These are phyloP conservation scores for Sphaerodactylus townsendi DNA, from an alignment of 2,113 vertebrate genomes.

Conservation along the genomic window DNA sequence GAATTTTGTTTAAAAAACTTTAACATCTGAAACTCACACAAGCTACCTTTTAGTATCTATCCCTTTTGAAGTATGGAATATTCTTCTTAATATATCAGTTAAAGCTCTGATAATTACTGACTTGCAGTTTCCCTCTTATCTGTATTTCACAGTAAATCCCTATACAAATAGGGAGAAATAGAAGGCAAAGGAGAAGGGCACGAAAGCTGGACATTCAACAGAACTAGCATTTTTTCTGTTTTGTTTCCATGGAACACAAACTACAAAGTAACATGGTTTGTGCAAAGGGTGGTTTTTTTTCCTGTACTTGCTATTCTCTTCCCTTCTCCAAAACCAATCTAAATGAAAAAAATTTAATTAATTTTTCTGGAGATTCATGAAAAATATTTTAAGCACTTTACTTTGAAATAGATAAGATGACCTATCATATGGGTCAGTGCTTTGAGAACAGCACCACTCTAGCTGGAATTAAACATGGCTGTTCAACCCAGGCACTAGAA, in stretches of 20 bases:
- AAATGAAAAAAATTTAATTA: not conserved
- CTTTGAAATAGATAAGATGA: too few species aligned
- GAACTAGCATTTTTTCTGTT: not conserved
- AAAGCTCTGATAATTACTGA: not conserved
- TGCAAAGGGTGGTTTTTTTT: not conserved
- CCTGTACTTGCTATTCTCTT: not conserved
- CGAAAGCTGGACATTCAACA: too few species aligned
- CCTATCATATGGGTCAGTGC: too few species aligned
- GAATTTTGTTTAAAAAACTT: too few species aligned
- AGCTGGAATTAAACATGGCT: not conserved
- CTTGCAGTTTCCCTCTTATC: not conserved
- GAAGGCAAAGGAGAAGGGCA: too few species aligned
- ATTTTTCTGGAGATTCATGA: not conserved
- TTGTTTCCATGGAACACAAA: not conserved
- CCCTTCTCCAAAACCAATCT: not conserved
- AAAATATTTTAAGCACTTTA: not conserved
- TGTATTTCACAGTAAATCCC: fast-evolving
- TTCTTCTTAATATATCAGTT: not conserved
- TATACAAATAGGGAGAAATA: slow-evolving; percentile 10
- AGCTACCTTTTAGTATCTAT: too few species aligned
- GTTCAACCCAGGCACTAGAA: not conserved
- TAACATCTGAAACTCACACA: too few species aligned
- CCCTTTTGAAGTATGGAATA: too few species aligned
- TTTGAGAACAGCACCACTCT: too few species aligned
- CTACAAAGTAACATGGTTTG: not conserved